Evolutionary conservation across 2,888 invertebrate genomes (phyloP), one percentile per base, ranked within the genome.

Genomic region (Drosophila neutralis): DNA sequence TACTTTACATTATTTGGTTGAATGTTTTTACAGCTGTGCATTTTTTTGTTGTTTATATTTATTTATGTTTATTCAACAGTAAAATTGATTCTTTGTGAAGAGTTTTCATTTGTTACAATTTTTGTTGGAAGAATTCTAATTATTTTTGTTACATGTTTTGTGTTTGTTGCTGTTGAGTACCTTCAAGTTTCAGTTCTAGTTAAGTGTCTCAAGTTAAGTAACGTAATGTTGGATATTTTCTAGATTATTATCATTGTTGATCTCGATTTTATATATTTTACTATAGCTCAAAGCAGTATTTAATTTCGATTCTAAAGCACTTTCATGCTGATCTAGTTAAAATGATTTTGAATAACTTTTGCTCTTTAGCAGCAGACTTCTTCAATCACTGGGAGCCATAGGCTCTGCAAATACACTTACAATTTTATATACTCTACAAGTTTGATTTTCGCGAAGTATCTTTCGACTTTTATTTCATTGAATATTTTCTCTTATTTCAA

Each of bases 11-110:
- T 35, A 35, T 58, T 74, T 71, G 62, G 69, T 79, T 77, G 66
- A 69, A 63, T 72, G 76, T 76, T 69, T 29, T 56, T 68, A 69
- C 60, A 71, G 60, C 40, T 64, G 63, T 73, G 76, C 38, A 36
- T 78, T 69, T 58, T 52, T 49, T 66, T 48, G 33, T 33, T 11
- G 33, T 69, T 24, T 1, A 63, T 45, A 54, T 33, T 48, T 38
- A 68, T 64, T 67, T 49, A 27, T 45, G 24, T 51, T 40, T 35
- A 58, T 21, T 15, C 13, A 57, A 4, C 33, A 60, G 36, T 51
- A 52, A 65, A 73, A 36, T 40, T 64, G 36, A 15, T 24, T 45
- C 1, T 45, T 53, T 78, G 76, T 83, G 82, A 21, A 69, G 60
- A 70, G 82, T 85, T 68, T 64, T 66, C 58, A 48, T 40, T 82